A percentile compares a stretch with the other conserved stretches of the same genome.
Conservation (phyloP, 1,140 invertebrate genomes). For the Saxidomus purpurata region DNA sequence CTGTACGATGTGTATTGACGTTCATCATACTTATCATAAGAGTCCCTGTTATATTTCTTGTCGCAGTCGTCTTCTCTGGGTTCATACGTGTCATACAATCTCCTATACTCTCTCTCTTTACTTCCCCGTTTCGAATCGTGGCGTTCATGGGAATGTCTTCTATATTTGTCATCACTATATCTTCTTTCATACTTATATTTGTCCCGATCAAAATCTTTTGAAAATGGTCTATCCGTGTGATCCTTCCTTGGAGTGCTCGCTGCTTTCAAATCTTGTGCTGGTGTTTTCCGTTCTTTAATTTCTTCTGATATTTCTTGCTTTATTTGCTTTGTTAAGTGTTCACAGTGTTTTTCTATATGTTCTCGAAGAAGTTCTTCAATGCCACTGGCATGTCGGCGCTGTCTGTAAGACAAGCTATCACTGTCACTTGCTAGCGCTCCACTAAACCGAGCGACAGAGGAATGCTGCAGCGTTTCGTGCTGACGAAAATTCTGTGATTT, state of each 20-base stretch:
- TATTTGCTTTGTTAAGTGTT: slow-evolving; percentile 34
- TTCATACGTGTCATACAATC: neutral
- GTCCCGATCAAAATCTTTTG: neutral
- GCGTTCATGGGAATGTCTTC: neutral
- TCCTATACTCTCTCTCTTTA: neutral
- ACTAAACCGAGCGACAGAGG: neutral
- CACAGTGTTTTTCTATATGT: slow-evolving; percentile 24
- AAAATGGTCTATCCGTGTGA: neutral
- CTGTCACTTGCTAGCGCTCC: neutral
- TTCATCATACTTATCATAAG: neutral
- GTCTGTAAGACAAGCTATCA: neutral
- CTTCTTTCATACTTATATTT: neutral
- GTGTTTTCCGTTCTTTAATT: neutral
- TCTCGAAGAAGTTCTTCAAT: neutral
- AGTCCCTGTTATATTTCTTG: neutral
- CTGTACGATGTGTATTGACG: neutral
- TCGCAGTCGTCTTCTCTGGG: neutral
- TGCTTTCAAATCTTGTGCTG: neutral
- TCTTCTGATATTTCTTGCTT: slow-evolving; percentile 17
- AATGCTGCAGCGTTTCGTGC: neutral
- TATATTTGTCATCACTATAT: neutral
- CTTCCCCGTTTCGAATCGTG: neutral
- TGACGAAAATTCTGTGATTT: neutral
- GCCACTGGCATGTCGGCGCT: neutral
- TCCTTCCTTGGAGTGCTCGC: neutral